phyloP scores from a whole-genome alignment of 2,888 invertebrate genomes.

The Deilephila porcellus region DNA sequence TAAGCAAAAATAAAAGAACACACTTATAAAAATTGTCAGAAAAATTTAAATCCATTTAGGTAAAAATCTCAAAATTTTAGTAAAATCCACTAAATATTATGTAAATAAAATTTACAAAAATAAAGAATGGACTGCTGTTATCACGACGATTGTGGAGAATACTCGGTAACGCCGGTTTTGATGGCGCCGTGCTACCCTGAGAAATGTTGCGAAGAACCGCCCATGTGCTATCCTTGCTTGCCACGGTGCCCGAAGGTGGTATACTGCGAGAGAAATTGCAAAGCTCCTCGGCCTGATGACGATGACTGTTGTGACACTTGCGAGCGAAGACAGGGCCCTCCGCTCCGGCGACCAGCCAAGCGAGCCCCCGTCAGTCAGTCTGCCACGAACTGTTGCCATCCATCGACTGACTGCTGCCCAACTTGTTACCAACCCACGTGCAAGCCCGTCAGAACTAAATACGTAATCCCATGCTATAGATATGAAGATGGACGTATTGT shows the following conservation, averaged over 20 bases:
- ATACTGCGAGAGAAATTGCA: constrained; percentile 54
- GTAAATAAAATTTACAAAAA: constrained; percentile 35
- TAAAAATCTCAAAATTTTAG: constrained; percentile 48
- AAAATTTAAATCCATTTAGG: constrained; percentile 34
- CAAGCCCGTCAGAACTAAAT: constrained; percentile 69
- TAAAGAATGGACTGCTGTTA: constrained; percentile 68
- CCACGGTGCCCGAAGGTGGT: constrained; percentile 56
- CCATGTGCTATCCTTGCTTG: constrained; percentile 58
- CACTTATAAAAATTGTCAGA: constrained; percentile 28
- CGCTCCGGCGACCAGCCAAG: constrained; percentile 1
- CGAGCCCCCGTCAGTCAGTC: constrained; percentile 18
- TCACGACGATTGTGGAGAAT: constrained; percentile 57
- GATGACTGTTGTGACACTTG: constrained; percentile 27
- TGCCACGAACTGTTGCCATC: constrained; percentile 36
- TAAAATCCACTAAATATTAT: constrained; percentile 43
- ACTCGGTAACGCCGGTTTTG: constrained; percentile 63
- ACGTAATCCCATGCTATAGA: constrained; percentile 77
- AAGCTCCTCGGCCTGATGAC: constrained; percentile 35
- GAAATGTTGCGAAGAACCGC: constrained; percentile 54
- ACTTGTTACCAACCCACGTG: constrained; percentile 45
- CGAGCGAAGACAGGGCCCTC: neutral
- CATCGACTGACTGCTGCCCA: constrained; percentile 39
- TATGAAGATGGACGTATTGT: constrained; percentile 80
- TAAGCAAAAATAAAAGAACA: neutral
- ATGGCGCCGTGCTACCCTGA: constrained; percentile 48